Conservation (phyloP, 2,797 vertebrate genomes). For the Sebastes miniatus region DNA sequence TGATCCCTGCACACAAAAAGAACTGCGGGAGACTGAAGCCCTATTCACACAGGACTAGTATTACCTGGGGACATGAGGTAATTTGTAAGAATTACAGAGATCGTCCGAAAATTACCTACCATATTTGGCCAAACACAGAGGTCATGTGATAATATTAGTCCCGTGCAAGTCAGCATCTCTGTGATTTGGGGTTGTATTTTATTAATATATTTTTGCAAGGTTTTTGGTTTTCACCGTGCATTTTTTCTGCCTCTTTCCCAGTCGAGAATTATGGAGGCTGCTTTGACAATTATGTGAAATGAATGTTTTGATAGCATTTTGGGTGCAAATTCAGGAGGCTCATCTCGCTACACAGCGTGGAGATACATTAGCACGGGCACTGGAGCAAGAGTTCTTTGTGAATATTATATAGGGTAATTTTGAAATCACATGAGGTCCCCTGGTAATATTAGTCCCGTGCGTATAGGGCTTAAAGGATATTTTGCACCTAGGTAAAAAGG, state of each 20-base stretch:
- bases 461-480: background rate
- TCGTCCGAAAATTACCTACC: background rate
- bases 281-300: background rate
- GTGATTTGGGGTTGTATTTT: background rate
- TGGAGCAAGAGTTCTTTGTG: background rate
- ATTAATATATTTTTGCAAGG: background rate
- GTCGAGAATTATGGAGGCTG: background rate
- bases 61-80: background rate
- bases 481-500: background rate
- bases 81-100: background rate
- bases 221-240: too few relatives aligned
- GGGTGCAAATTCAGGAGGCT: too few relatives aligned
- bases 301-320: too few relatives aligned
- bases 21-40: background rate
- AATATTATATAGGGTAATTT: background rate
- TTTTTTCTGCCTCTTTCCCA: too few relatives aligned
- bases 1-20: background rate
- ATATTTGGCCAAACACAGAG: background rate
- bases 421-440: background rate
- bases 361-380: background rate
- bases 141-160: background rate
- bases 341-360: background rate
- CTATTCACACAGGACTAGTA: background rate
- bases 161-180: background rate
- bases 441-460: background rate